phyloP scores from a whole-genome alignment of 2,113 vertebrate species.

The Muntiacus muntjak region DNA sequence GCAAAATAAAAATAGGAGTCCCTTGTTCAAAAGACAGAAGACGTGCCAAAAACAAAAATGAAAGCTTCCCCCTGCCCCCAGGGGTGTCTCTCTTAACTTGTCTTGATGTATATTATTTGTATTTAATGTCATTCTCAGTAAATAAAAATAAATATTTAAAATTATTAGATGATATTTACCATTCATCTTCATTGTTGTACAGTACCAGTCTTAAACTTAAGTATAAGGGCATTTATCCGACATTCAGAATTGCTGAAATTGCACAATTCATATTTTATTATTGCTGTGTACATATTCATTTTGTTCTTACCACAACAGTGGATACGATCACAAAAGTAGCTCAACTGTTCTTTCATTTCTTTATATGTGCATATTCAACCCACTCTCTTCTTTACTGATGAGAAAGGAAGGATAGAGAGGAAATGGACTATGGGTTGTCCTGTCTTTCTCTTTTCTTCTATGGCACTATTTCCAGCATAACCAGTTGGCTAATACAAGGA shows the following conservation, averaged over 20 bases:
- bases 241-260: background rate
- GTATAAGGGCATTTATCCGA: background rate
- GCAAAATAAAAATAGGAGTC: background rate
- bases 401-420: background rate
- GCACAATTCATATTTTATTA: background rate
- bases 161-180: background rate
- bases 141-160: background rate
- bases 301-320: background rate
- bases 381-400: background rate
- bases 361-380: background rate
- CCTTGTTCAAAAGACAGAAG: background rate
- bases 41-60: background rate
- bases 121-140: background rate
- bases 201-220: background rate
- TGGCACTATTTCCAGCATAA: background rate
- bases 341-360: background rate
- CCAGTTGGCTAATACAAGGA: background rate
- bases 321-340: background rate
- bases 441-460: background rate
- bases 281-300: background rate
- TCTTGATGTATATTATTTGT: background rate
- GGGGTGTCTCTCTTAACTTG: background rate
- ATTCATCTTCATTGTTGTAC: background rate
- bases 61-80: background rate
- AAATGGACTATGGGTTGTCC: rapidly evolving